Evolutionary conservation across 2,888 invertebrate species (phyloP), one percentile per base, ranked within the genome.

Genomic region (Harpalus rufipes): DNA sequence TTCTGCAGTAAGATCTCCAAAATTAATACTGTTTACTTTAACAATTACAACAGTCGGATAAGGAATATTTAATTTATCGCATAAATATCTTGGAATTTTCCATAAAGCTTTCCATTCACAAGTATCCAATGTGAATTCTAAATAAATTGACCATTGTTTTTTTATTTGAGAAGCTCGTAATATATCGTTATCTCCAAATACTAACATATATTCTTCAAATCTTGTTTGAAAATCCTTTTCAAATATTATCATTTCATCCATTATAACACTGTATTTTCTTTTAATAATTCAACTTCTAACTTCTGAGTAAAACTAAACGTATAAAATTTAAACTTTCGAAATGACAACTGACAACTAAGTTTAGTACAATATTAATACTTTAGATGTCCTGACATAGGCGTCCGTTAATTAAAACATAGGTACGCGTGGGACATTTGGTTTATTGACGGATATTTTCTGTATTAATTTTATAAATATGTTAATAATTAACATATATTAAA

Each of bases 101-200:
- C 95, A 95, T 7, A 95, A 87, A 0, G 94, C 95, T 87, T 94
- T 94, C 95, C 95, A 95, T 0, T 95, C 95, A 0, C 92, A 93
- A 0, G 94, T 93, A 87, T 95, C 95, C 1, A 95, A 90, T 0
- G 93, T 90, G 32, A 94, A 88, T 87, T 95, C 94, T 0, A 93
- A 88, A 86, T 92, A 92, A 87, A 91, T 92, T 2, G 91, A 90
- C 94, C 94, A 94, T 88, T 93, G 93, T 5, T 91, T 89, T 74
- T 90, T 90, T 3, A 94, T 92, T 86, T 91, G 90, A 0, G 92
- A 92, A 0, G 92, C 92, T 3, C 93, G 91, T 14, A 93, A 89
- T 1, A 90, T 86, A 8, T 88, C 87, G 12, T 89, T 88, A 8
- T 90, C 90, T 59, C 90, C 90, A 12, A 94, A 90, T 16, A 94